Conservation (phyloP, 2,797 vertebrate species). For the Sebastes cheni region DNA sequence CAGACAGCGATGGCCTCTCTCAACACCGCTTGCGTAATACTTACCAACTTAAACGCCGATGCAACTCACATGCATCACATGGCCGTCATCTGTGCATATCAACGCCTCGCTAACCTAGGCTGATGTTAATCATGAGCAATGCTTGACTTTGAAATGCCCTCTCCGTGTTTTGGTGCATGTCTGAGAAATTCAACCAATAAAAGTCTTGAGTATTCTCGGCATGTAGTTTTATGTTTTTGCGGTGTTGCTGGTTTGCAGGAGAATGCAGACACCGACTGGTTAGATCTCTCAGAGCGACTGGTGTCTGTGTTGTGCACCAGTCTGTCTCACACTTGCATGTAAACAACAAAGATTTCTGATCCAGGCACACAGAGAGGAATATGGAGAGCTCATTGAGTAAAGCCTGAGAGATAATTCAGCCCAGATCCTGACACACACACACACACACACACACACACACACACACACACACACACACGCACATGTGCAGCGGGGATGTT, state of each 20-base stretch:
- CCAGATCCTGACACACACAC: constrained; percentile 44
- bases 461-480: not conserved
- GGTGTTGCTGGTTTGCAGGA: constrained; percentile 4
- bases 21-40: constrained; percentile 38
- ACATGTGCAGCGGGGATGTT: constrained; percentile 60
- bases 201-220: constrained; percentile 9
- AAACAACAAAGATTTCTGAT: constrained; percentile 48
- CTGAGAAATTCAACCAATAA: not conserved
- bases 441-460: not conserved
- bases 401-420: constrained; percentile 54
- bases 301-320: constrained; percentile 18
- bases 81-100: constrained; percentile 14
- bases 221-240: constrained; percentile 23
- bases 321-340: constrained; percentile 30
- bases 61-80: constrained; percentile 19
- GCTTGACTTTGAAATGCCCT: constrained; percentile 5
- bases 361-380: constrained; percentile 14
- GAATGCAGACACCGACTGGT: constrained; percentile 22
- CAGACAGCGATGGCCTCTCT: constrained; percentile 31
- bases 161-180: constrained; percentile 1
- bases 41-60: constrained; percentile 31
- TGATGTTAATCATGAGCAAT: constrained; percentile 6
- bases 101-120: not conserved
- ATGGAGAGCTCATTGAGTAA: constrained; percentile 39
- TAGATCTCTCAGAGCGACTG: not conserved